Conservation (phyloP, 2,113 vertebrate species). For the Lutjanus erythropterus region DNA sequence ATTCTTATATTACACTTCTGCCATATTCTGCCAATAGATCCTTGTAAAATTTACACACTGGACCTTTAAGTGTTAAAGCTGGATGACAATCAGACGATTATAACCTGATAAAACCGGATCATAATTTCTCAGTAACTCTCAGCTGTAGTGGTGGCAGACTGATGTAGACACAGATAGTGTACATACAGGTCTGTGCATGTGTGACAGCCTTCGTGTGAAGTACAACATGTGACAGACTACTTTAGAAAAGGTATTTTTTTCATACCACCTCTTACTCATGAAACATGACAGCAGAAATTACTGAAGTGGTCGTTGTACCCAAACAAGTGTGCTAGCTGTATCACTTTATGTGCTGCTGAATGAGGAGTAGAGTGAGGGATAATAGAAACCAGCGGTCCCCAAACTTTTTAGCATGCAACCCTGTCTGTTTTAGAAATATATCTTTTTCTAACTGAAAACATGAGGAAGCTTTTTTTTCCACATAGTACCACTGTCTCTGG, state of each 20-base stretch:
- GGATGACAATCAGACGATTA: no score
- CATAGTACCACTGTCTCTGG: neutral
- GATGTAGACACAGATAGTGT: neutral
- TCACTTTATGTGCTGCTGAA: constrained; percentile 8
- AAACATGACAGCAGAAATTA: neutral
- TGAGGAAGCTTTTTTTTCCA: constrained; percentile 30
- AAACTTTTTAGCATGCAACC: neutral
- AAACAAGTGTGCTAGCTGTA: neutral
- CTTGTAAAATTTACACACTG: no score
- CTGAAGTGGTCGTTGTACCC: neutral
- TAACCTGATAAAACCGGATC: neutral
- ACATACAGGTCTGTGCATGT: neutral
- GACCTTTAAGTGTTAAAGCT: neutral
- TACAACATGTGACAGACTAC: constrained; percentile 3
- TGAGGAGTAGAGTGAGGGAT: neutral
- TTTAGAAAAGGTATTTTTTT: constrained; percentile 1
- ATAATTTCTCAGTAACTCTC: neutral
- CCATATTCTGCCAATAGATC: no score
- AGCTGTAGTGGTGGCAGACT: neutral
- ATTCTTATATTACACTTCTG: no score
- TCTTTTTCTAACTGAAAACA: constrained; percentile 29
- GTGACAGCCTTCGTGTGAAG: no score
- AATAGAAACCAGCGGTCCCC: neutral
- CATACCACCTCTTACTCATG: neutral
- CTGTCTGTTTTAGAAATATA: neutral